A percentile compares a stretch with the other conserved stretches of the same genome.
Evolutionary conservation across 2,888 invertebrate species (phyloP).

Genomic region (Odontocolon sp.): DNA sequence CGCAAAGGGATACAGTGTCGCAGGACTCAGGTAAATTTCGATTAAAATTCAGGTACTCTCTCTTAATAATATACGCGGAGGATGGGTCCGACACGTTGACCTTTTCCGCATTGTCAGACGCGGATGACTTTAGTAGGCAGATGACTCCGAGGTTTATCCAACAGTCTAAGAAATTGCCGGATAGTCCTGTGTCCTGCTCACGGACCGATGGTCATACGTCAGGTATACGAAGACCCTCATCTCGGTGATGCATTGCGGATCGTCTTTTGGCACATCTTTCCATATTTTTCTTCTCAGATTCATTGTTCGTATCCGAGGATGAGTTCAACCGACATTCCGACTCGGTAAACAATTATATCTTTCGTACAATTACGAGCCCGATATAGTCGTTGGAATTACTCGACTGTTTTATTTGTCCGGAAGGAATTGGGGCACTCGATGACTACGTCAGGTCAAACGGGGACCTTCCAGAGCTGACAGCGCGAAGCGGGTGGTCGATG

Average conservation of each 20-base stretch:
- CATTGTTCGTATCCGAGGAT: conserved; percentile 18
- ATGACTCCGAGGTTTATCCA: conserved; percentile 43
- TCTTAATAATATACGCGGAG: not conserved
- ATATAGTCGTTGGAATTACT: not conserved
- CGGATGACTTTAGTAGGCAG: conserved; percentile 4
- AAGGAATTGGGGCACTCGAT: conserved; percentile 11
- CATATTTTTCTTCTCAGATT: not conserved
- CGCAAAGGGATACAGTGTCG: not conserved
- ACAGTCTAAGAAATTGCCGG: conserved; percentile 15
- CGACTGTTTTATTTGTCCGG: not conserved
- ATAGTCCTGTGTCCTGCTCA: not conserved
- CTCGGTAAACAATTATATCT: not conserved
- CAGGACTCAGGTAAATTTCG: conserved; percentile 40
- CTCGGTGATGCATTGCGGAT: conserved; percentile 41
- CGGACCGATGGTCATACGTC: not conserved
- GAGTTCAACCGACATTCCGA: conserved; percentile 5
- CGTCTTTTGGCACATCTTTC: not conserved
- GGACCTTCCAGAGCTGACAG: not conserved
- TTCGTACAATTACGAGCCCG: not conserved
- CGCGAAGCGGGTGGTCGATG: no score
- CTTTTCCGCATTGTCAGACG: conserved; percentile 6
- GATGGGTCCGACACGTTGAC: not conserved
- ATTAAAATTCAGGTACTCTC: conserved; percentile 39
- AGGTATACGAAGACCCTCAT: conserved; percentile 37
- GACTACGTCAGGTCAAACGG: not conserved